phyloP scores from a whole-genome alignment of 92 coral and sea anemone species.

The Umimayanthus kanabou region DNA sequence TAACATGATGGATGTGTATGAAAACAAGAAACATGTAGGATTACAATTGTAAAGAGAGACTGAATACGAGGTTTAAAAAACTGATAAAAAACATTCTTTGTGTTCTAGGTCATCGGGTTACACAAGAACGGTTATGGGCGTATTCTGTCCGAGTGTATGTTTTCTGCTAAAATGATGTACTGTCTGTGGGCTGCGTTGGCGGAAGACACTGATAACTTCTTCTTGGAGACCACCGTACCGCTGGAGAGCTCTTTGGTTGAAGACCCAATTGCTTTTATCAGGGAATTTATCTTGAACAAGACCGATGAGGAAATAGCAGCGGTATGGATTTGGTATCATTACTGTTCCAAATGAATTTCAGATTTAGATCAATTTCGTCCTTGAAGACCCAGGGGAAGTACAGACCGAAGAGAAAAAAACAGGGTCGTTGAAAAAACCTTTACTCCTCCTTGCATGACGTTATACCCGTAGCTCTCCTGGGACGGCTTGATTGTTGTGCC shows the following conservation, averaged over 20 bases:
- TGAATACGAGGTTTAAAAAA: too few relatives aligned
- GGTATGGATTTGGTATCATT: background rate
- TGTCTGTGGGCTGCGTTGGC: conserved; percentile 74
- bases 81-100: too few relatives aligned
- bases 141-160: conserved; percentile 77
- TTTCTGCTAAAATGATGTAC: conserved; percentile 70
- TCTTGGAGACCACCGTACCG: conserved; percentile 59
- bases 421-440: too few relatives aligned
- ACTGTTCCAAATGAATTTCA: background rate
- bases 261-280: conserved; percentile 59
- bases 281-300: conserved; percentile 63
- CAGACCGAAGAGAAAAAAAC: background rate
- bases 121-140: conserved; percentile 85
- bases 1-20: too few relatives aligned
- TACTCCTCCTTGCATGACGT: background rate
- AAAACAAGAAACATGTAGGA: too few relatives aligned
- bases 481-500: background rate
- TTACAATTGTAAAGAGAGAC: too few relatives aligned
- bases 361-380: background rate
- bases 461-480: background rate
- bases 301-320: conserved; percentile 40
- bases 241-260: conserved; percentile 50
- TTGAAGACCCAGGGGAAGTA: background rate
- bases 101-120: conserved; percentile 66
- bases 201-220: conserved; percentile 62